Base-by-base conservation (phyloP, 2,113 vertebrate genomes). In the Phocoena phocoena region DNA sequence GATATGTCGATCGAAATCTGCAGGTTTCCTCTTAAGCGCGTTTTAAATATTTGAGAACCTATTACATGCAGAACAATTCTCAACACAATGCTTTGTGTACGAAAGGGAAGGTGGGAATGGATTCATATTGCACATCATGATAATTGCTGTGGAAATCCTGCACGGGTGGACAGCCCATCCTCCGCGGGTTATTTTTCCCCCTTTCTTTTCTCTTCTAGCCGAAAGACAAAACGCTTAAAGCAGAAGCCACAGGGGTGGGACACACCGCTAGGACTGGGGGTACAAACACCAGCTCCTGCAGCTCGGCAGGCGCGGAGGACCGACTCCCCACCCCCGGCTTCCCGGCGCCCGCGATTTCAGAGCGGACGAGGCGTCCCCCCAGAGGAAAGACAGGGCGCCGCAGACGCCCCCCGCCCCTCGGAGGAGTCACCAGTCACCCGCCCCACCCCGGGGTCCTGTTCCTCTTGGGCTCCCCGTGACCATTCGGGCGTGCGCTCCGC, bases 331-430 rank as follows among this genome's bases (percentile, higher is more conserved):
- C 18, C n/a, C 53, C 53, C 36, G 31, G 88, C 77, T 93, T 47
- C 77, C 55, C 63, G 53, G 93, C 73, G 73, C 81, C 26, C 10
- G 28, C 31, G 41, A 79, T 17, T 60, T 96, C 47, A 0, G 87
- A 41, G 95, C 67, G 84, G 84, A 90, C 94, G 8, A 79, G 90
- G 94, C 94, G 96, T 93, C 97, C 94, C 97, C 92, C 94, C 82
- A 85, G 95, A 95, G 92, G 89, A 96, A 74, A 96, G 90, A 33
- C 55, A 8, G 74, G 55, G 95, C 44, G 95, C 94, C 90, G 85
- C 96, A 95, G 68, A 80, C 83, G 38, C 62, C 79, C 96, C 62
- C 83, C 96, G 36, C 36, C 80, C 79, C 79, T 71, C 1, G 8
- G 41, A 47, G 23, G 50, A n/a, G 83, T 41, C 71, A 20, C 55